Conservation (phyloP, 1,140 invertebrate species). For the Gonioctena quinquepunctata region DNA sequence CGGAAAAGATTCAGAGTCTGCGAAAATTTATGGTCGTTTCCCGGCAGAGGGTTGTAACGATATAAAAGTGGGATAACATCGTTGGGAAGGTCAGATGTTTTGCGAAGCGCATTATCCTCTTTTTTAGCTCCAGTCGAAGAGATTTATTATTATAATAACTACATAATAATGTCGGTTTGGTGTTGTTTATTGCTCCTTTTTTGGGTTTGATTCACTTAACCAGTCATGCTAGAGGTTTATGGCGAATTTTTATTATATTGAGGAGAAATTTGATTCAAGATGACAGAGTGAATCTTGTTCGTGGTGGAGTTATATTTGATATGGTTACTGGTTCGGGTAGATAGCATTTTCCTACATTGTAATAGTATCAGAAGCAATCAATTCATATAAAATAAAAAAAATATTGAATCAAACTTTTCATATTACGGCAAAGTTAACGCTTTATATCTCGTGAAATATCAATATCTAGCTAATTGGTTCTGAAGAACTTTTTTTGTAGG, state of each 20-base stretch:
- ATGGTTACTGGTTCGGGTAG: too few species aligned
- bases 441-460: too few species aligned
- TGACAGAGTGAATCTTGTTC: too few species aligned
- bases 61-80: constrained; percentile 35
- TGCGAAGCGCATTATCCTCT: constrained; percentile 35
- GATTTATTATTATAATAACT: constrained; percentile 42
- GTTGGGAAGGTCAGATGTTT: constrained; percentile 37
- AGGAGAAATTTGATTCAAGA: too few species aligned
- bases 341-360: too few species aligned
- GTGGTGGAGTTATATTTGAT: too few species aligned
- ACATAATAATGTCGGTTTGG: constrained; percentile 33
- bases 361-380: too few species aligned
- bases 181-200: constrained; percentile 12
- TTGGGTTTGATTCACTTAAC: constrained; percentile 6
- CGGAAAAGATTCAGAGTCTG: not conserved
- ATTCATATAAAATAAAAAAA: too few species aligned
- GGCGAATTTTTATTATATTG: not conserved
- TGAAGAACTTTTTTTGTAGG: too few species aligned
- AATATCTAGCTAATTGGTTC: too few species aligned
- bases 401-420: too few species aligned
- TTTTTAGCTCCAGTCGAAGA: constrained; percentile 29
- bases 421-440: too few species aligned
- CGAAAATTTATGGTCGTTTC: not conserved
- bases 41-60: not conserved
- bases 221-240: not conserved